Evolutionary conservation across 2,888 invertebrate genomes (phyloP), one percentile per base, ranked within the genome.

Genomic region (Xylophagus ater): DNA sequence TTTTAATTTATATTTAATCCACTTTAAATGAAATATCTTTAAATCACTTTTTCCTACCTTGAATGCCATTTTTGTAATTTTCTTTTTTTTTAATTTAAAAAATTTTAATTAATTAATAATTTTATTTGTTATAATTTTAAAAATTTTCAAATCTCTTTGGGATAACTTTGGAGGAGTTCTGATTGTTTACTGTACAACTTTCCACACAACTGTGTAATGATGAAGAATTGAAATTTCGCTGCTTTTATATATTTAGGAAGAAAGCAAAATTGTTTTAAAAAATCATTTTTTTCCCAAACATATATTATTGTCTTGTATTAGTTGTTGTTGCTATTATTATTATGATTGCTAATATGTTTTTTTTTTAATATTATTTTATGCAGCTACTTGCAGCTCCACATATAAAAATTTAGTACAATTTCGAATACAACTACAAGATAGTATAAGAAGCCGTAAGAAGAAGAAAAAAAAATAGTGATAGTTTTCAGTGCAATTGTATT

Each of bases 241-340:
- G 59, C 64, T 64, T 65, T 62, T 64, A 64, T 64, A 65, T 62
- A 56, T 54, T 61, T 58, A 56, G 61, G 60, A 65, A 62, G 63
- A 64, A 64, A 64, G 64, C 60, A 53, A 52, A 49, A 45, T 43
- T 34, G 36, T 43, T 19, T 34, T 30, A n/a, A n/a, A n/a, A n/a
- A n/a, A n/a, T n/a, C n/a, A n/a, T n/a, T n/a, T n/a, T n/a, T n/a
- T n/a, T n/a, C n/a, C n/a, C n/a, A n/a, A n/a, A n/a, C n/a, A n/a
- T n/a, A 37, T n/a, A 24, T 31, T 37, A 20, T 31, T 37, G 37
- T 21, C 31, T 37, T 14, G 9, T 15, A 13, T 26, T 26, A n/a
- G 20, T 12, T 28, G 31, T 24, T 30, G 37, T 23, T 31, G 37
- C n/a, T n/a, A n/a, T n/a, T n/a, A n/a, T n/a, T n/a, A n/a, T n/a